phyloP scores from a whole-genome alignment of 2,888 invertebrate genomes.

The Teinopalpus imperialis region DNA sequence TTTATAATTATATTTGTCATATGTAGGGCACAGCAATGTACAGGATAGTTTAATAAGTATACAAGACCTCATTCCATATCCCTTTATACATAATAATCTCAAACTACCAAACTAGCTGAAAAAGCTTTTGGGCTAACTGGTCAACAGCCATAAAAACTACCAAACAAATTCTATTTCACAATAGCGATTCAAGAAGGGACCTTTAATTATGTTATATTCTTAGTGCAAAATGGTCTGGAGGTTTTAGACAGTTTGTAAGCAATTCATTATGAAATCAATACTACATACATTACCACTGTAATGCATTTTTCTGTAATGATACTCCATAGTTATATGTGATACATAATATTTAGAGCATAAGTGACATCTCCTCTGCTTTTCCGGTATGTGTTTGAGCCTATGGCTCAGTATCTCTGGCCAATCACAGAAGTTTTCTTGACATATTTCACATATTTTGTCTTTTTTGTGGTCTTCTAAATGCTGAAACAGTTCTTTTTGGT shows the following conservation, averaged over 20 bases:
- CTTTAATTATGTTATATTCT: no score
- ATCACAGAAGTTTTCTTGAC: conserved; percentile 37
- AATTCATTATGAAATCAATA: neutral
- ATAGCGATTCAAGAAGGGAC: no score
- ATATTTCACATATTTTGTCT: conserved; percentile 42
- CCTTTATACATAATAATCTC: no score
- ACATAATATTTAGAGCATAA: conserved; percentile 42
- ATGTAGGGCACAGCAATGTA: no score
- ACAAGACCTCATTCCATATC: conserved; percentile 1
- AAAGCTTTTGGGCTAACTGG: no score
- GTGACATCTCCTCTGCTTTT: conserved; percentile 43
- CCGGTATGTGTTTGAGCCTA: conserved; percentile 46
- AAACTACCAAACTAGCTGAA: no score
- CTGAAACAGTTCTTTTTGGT: conserved; percentile 28
- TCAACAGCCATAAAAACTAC: no score
- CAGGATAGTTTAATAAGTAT: no score
- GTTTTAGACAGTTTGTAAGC: no score
- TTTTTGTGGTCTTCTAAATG: conserved; percentile 52
- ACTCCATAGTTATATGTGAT: conserved; percentile 40
- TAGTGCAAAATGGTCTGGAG: no score
- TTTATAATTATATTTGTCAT: no score
- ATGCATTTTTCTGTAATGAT: conserved; percentile 51
- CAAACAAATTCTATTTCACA: no score
- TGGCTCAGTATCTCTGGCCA: conserved; percentile 51
- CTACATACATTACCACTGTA: conserved; percentile 45